Base-by-base conservation (phyloP, 2,888 invertebrate genomes). In the Rotaria socialis region DNA sequence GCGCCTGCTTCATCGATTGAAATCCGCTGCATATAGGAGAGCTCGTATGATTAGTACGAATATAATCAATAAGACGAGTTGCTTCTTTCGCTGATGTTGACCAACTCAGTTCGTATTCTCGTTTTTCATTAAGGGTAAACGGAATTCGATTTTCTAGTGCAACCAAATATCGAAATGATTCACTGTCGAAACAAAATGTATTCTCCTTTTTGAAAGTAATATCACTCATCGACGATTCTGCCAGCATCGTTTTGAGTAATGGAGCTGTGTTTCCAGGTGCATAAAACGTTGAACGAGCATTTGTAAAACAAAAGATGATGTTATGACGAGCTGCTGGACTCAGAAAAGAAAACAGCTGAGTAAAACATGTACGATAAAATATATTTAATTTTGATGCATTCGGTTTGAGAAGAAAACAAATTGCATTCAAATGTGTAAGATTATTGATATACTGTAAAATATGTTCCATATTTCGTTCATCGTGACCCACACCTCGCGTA, bases 401-500 rank as follows among this genome's bases (percentile, higher is more conserved):
- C 2, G 75, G 41, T 43, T 41, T 24, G 2, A 41, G 22, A 27
- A 75, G 75, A 22, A 75, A 43, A 75, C 75, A 75, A 14, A 75
- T 43, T 22, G 75, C 75, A 75, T 75, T 41, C 19, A 75, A 41
- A 43, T 75, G 43, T 41, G 41, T 43, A 4, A 75, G 75, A 0
- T 75, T 75, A 75, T 43, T 75, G 43, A 75, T 19, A 75, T 43
- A 75, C 43, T 41, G 41, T 43, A 75, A 43, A 75, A 75, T 75
- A 43, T 75, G 75, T 75, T 75, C 7, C 75, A 75, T 75, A 43
- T 75, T 75, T 16, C 24, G 75, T 7, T 75, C 43, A 24, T 75
- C 75, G 7, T 75, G 24, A 75, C 24, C 24, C 4, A 43, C 6
- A 75, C 41, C 75, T 2, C 75, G 75, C 10, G 41, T 75, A 75